Percentiles rank a stretch among this genome's conserved stretches.
Conservation (phyloP, 2,888 invertebrate genomes). For the Pedicia rivosa region DNA sequence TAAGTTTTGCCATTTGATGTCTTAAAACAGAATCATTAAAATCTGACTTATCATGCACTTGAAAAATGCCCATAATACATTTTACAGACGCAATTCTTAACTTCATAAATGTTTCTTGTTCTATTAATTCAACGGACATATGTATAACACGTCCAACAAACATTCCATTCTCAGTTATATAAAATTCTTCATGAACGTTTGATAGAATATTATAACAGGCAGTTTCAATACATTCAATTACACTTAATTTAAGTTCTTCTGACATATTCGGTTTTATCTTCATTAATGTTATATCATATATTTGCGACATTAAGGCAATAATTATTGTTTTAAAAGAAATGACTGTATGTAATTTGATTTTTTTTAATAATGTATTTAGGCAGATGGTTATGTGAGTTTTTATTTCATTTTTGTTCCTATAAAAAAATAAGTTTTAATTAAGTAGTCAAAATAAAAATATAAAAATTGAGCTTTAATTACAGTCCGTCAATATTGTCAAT, state of each 20-base stretch:
- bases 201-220: constrained; percentile 20
- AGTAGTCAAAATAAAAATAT: not conserved
- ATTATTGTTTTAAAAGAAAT: constrained; percentile 23
- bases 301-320: constrained; percentile 21
- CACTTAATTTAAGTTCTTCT: constrained; percentile 27
- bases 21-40: constrained; percentile 35
- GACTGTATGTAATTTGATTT: constrained; percentile 21
- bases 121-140: constrained; percentile 45
- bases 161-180: constrained; percentile 37
- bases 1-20: constrained; percentile 37
- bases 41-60: constrained; percentile 39
- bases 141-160: constrained; percentile 49
- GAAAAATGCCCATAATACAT: constrained; percentile 44
- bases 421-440: constrained; percentile 5
- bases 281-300: constrained; percentile 18
- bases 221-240: constrained; percentile 21
- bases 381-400: constrained; percentile 22
- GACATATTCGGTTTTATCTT: constrained; percentile 17
- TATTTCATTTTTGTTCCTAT: constrained; percentile 22
- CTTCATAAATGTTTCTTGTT: constrained; percentile 42
- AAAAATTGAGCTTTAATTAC: constrained; percentile 14
- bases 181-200: constrained; percentile 37
- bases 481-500: constrained; percentile 20
- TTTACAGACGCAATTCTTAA: constrained; percentile 40
- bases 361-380: constrained; percentile 19